Conservation (phyloP, 2,113 vertebrate genomes). For the Nothobranchius kuhntae region DNA sequence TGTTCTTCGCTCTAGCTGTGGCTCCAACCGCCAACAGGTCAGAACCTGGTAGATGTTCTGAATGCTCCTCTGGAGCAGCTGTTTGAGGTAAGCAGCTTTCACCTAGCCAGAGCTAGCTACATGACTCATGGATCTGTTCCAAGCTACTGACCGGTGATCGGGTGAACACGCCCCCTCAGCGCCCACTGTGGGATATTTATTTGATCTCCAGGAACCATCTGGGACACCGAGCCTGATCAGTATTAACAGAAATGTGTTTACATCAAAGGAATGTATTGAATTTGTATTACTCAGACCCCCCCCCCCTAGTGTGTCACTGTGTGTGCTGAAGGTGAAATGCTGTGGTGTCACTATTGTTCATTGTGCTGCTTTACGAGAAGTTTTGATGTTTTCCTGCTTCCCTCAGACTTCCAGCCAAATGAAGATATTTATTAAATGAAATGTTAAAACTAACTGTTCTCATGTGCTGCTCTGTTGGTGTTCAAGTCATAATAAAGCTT, state of each 20-base stretch:
- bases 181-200: no score
- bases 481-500: slow-evolving; percentile 90
- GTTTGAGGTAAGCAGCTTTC: slow-evolving; percentile 29
- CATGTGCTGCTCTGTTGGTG: slow-evolving; percentile 82
- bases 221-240: no score
- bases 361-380: slow-evolving; percentile 76
- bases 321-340: slow-evolving; percentile 78
- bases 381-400: slow-evolving; percentile 61
- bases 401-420: slow-evolving; percentile 78
- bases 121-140: no score
- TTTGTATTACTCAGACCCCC: neutral
- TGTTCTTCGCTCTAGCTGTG: no score
- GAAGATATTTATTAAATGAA: slow-evolving; percentile 79
- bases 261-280: slow-evolving; percentile 56
- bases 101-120: no score
- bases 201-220: no score
- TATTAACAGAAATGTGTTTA: slow-evolving; percentile 25
- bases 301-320: slow-evolving; percentile 27
- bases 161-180: no score
- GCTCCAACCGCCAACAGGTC: no score
- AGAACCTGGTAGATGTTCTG: no score
- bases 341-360: slow-evolving; percentile 61
- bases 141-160: no score
- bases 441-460: slow-evolving; percentile 78
- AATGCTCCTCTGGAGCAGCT: no score